A percentile compares a stretch with the other conserved stretches of the same genome.
phyloP scores from a whole-genome alignment of 2,113 vertebrate species.

The Brachirus orientalis region DNA sequence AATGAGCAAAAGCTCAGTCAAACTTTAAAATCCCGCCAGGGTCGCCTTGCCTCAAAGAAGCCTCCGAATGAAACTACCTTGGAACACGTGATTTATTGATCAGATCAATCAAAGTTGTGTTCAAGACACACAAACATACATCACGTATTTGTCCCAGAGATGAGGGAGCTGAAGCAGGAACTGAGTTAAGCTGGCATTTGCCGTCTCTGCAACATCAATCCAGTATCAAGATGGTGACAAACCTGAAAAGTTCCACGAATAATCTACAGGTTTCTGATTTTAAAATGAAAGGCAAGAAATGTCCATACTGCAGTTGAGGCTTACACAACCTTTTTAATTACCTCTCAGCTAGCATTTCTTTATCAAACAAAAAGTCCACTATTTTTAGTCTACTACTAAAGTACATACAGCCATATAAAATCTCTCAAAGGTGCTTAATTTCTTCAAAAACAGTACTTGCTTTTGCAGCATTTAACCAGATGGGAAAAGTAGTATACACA shows the following conservation, averaged over 20 bases:
- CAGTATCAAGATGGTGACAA: background rate
- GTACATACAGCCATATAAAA: no score
- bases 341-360: background rate
- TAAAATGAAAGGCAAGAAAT: background rate
- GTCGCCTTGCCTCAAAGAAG: conserved; percentile 20
- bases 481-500: no score
- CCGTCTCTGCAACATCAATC: background rate
- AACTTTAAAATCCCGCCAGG: conserved; percentile 32
- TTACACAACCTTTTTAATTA: background rate
- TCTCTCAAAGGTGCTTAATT: no score
- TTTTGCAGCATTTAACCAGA: no score
- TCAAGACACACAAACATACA: conserved; percentile 11
- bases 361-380: no score
- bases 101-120: conserved; percentile 47
- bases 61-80: conserved; percentile 34
- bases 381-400: no score
- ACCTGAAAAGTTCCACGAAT: background rate
- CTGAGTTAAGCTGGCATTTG: background rate
- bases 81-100: conserved; percentile 64
- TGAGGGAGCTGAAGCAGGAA: background rate
- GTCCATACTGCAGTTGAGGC: no score
- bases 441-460: no score
- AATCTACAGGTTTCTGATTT: background rate
- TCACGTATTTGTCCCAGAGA: conserved; percentile 5
- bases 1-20: conserved; percentile 32